A percentile compares a stretch with the other conserved stretches of the same genome.
Evolutionary conservation across 2,113 vertebrate species (phyloP).

Genomic region (Ptyas mucosa): DNA sequence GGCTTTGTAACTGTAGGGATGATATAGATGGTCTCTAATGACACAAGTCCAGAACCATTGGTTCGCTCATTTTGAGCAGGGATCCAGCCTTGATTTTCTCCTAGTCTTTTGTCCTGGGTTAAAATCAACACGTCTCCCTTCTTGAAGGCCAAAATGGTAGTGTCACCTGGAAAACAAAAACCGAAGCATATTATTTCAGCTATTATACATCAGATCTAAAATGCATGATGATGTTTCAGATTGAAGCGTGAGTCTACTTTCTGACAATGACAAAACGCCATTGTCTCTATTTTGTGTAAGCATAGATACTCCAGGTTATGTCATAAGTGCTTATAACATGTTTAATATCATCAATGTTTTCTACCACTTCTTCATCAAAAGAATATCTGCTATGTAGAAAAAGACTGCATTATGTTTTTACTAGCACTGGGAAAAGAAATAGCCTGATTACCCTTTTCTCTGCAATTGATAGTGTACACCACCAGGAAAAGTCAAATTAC

Average conservation of each 20-base stretch:
- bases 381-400: neutral
- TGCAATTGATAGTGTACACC: neutral
- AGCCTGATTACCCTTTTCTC: neutral
- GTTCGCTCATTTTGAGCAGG: slow-evolving; percentile 79
- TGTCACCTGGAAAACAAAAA: slow-evolving; percentile 73
- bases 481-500: neutral
- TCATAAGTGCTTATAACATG: neutral
- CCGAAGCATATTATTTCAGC: slow-evolving; percentile 18
- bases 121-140: slow-evolving; percentile 88
- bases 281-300: neutral
- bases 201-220: slow-evolving; percentile 17
- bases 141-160: slow-evolving; percentile 80
- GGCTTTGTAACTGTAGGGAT: slow-evolving; percentile 87
- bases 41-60: slow-evolving; percentile 76
- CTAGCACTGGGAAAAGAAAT: neutral
- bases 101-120: slow-evolving; percentile 72
- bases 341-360: neutral
- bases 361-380: neutral
- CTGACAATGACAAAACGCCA: neutral
- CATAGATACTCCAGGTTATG: neutral
- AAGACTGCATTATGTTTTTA: neutral
- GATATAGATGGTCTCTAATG: slow-evolving; percentile 72
- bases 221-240: slow-evolving; percentile 5
- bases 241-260: neutral
- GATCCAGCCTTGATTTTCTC: slow-evolving; percentile 77